A percentile compares a stretch with the other conserved stretches of the same genome.
phyloP scores from a whole-genome alignment of 2,888 invertebrate species.

The Lochmaea capreae region DNA sequence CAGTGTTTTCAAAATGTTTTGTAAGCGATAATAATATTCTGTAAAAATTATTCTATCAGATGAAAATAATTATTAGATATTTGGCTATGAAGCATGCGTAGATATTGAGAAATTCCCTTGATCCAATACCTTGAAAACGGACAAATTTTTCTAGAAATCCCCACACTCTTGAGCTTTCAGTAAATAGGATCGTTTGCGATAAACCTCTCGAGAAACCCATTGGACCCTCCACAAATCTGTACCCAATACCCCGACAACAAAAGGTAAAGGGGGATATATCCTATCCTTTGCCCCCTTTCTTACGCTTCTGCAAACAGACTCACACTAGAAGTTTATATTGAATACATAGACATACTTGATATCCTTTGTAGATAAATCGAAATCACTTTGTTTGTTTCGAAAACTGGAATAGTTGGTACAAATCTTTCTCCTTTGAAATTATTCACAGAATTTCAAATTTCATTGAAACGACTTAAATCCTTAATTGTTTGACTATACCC shows the following conservation, averaged over 20 bases:
- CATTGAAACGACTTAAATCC: slow-evolving; percentile 34
- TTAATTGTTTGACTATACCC: slow-evolving; percentile 31
- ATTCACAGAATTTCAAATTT: slow-evolving; percentile 29
- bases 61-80: too few species aligned
- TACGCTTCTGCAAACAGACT: slow-evolving; percentile 18
- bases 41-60: too few species aligned
- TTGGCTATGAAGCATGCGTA: too few species aligned
- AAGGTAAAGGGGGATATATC: slow-evolving; percentile 4
- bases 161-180: not conserved
- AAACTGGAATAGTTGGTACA: slow-evolving; percentile 27
- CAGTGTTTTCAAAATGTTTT: too few species aligned
- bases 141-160: not conserved
- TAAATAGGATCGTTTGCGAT: not conserved
- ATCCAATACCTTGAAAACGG: not conserved
- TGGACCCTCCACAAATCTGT: slow-evolving; percentile 2
- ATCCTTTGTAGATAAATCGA: slow-evolving; percentile 29
- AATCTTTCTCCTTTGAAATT: slow-evolving; percentile 33
- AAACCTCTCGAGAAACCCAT: slow-evolving; percentile 1
- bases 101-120: too few species aligned
- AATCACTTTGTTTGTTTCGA: slow-evolving; percentile 32
- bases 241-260: slow-evolving; percentile 2
- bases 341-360: slow-evolving; percentile 19
- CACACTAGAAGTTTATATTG: slow-evolving; percentile 17
- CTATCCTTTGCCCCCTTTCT: slow-evolving; percentile 7
- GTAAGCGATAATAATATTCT: too few species aligned